These are phyloP conservation scores for Ia io DNA, from an alignment of 2,113 vertebrate species.

Conservation along the genomic window DNA sequence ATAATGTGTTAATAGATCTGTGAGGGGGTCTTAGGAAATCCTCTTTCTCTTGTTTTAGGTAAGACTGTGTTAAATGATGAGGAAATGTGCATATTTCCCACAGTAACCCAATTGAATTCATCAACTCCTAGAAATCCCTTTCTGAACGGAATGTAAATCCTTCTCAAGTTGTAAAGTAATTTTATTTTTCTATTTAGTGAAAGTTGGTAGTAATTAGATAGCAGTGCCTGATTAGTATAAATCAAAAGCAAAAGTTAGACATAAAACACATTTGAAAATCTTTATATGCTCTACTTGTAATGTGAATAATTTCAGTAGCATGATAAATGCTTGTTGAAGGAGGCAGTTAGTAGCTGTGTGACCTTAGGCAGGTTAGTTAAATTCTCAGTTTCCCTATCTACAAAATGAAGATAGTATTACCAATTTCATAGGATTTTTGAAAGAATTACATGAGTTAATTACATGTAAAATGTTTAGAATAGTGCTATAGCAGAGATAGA, in stretches of 20 bases:
- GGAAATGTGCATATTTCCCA: not conserved
- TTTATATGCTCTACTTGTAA: conserved; percentile 12
- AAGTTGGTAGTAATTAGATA: conserved; percentile 36
- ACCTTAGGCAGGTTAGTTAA: conserved; percentile 37
- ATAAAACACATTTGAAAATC: conserved; percentile 3
- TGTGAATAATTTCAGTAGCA: conserved; percentile 25
- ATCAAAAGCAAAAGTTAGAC: conserved; percentile 28
- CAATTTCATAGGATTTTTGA: conserved; percentile 28
- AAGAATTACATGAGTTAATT: conserved; percentile 26
- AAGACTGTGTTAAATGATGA: conserved; percentile 27
- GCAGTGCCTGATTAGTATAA: conserved; percentile 10
- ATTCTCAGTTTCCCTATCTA: not conserved
- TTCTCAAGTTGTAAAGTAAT: conserved; percentile 33
- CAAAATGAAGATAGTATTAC: conserved; percentile 25
- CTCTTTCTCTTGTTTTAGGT: not conserved
- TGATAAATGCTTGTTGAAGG: conserved; percentile 11
- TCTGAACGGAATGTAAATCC: conserved; percentile 24
- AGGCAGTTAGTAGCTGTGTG: conserved; percentile 42
- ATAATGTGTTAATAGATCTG: conserved; percentile 3
- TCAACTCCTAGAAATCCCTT: conserved; percentile 18
- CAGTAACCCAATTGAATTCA: not conserved
- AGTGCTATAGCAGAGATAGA: not conserved
- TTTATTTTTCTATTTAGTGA: conserved; percentile 37
- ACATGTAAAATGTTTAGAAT: not conserved
- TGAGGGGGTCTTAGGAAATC: not conserved